Base-by-base conservation (phyloP, 2,113 vertebrate genomes). In the Arizona elegans region DNA sequence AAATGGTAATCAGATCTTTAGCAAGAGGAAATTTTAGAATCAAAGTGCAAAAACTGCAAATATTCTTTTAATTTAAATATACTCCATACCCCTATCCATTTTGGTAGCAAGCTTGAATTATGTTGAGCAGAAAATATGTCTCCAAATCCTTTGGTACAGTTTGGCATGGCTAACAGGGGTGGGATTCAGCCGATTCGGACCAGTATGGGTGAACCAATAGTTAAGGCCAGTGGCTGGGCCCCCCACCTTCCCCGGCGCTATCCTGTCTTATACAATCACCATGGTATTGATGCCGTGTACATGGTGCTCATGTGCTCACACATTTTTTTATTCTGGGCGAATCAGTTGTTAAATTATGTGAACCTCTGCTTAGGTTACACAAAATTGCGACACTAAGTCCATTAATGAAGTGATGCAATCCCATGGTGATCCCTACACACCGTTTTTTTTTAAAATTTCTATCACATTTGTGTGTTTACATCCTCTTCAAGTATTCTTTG, bases 401-500 rank as follows among this genome's bases (percentile, higher is more conserved):
- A 81, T 81, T 81, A 81, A 81, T 43, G 33, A 81, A 19, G 33
- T 8, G 33, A 38, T 38, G 33, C 8, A 81, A 43, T 3, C 33
- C 33, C 1, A 10, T 65, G 93, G 92, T 93, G 0, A 89, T 89
- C 91, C 1, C 38, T 7, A 4, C 10, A 92, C 17, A 43, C 33
- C 2, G 0, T 19, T 81, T 81, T 81, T 43, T 21, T 21, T 81
- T 17, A 17, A 81, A 17, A 81, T 81, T 91, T 55, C 81, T 62
- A n/a, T 91, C 91, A 91, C 26, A 43, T 87, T 26, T 9, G 15
- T 9, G 55, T 54, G 9, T 24, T 54, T 55, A 90, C 5, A 92
- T 90, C 87, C 89, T 92, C 13, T 1, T 91, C 86, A 87, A 98
- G 97, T 95, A 96, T 92, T 97, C 96, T 53, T 0, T 98, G 93